Percentiles rank a stretch among this genome's conserved stretches.
Conservation (phyloP, 2,888 invertebrate species). For the Eristalinus sepulchralis region DNA sequence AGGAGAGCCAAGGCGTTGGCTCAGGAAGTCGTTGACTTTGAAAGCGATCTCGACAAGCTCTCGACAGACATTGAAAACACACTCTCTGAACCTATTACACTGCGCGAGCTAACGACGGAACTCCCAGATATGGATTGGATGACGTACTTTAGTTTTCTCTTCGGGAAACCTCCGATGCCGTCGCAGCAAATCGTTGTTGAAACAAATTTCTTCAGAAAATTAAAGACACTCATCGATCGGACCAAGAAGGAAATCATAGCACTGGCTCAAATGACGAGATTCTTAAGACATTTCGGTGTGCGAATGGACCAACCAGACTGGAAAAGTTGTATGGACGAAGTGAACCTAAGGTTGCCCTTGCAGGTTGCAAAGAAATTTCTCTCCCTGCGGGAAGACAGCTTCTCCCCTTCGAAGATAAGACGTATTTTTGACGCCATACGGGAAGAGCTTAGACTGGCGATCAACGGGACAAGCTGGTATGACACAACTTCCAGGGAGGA, state of each 20-base stretch:
- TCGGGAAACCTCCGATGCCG: constrained; percentile 68
- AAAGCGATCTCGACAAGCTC: constrained; percentile 73
- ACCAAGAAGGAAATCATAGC: constrained; percentile 72
- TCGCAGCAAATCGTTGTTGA: constrained; percentile 75
- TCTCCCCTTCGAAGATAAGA: not conserved
- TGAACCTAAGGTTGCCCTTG: constrained; percentile 32
- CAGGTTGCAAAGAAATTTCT: constrained; percentile 25
- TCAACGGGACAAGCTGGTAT: constrained; percentile 54
- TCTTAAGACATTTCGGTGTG: constrained; percentile 76
- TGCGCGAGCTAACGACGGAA: constrained; percentile 71
- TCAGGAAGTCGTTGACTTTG: constrained; percentile 75
- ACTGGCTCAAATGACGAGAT: constrained; percentile 75
- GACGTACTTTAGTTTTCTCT: constrained; percentile 74
- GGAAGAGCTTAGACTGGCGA: constrained; percentile 17
- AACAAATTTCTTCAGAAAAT: constrained; percentile 70
- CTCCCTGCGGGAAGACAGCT: constrained; percentile 3
- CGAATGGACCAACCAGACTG: constrained; percentile 72
- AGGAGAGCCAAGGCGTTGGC: constrained; percentile 75
- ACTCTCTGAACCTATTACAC: constrained; percentile 74
- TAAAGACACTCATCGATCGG: constrained; percentile 66
- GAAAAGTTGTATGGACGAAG: constrained; percentile 52
- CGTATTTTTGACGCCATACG: constrained; percentile 31
- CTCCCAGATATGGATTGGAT: constrained; percentile 73
- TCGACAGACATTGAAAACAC: constrained; percentile 68
- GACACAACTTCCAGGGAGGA: constrained; percentile 69